These are phyloP conservation scores for Ceratina australensis DNA, from an alignment of 1,140 invertebrate species.

Conservation along the genomic window DNA sequence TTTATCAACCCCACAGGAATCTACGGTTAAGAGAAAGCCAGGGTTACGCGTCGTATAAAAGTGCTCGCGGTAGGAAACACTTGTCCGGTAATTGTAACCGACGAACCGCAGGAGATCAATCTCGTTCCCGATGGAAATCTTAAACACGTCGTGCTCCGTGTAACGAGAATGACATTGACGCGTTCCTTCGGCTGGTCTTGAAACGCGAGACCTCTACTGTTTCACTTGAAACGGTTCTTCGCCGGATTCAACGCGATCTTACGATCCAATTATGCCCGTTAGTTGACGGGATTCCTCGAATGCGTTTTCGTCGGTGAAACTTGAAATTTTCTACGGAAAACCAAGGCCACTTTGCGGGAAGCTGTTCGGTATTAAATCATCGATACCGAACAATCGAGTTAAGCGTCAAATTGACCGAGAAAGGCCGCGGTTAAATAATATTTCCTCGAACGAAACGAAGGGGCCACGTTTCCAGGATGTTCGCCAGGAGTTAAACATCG, in stretches of 20 bases:
- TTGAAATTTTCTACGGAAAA: too few species aligned
- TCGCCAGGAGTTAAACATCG: too few species aligned
- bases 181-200: background rate
- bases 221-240: background rate
- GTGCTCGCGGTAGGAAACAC: background rate
- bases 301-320: background rate
- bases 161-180: constrained; percentile 13
- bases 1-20: too few species aligned
- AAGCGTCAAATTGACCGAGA: too few species aligned
- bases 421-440: too few species aligned
- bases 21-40: too few species aligned
- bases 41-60: background rate
- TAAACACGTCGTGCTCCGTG: background rate
- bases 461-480: too few species aligned
- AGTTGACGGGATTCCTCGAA: background rate
- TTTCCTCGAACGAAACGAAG: too few species aligned
- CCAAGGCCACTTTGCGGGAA: too few species aligned
- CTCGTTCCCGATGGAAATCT: constrained; percentile 1
- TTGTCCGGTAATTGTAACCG: background rate
- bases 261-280: constrained; percentile 10
- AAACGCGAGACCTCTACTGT: background rate
- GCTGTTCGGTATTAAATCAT: too few species aligned
- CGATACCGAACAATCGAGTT: too few species aligned
- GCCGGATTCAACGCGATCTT: background rate
- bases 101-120: constrained; percentile 2